A percentile compares a stretch with the other conserved stretches of the same genome.
phyloP scores from a whole-genome alignment of 1,140 invertebrate species.

The Panulirus ornatus region DNA sequence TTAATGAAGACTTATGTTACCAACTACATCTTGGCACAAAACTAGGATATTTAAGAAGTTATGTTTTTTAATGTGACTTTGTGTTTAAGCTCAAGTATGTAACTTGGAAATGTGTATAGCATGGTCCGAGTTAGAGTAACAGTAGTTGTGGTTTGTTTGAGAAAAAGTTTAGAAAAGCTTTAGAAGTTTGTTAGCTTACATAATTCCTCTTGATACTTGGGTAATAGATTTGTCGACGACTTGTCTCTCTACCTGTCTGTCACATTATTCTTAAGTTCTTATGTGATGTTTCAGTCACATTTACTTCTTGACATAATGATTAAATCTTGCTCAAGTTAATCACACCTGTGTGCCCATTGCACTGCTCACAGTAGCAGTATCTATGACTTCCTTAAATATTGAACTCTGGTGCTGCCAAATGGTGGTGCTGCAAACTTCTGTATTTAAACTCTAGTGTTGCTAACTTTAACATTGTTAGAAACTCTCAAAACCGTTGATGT shows the following conservation, averaged over 20 bases:
- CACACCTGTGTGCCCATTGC: constrained; percentile 18
- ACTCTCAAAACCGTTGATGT: constrained; percentile 9
- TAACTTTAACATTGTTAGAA: neutral
- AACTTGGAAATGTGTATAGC: neutral
- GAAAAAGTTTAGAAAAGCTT: neutral
- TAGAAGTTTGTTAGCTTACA: neutral
- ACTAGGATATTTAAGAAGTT: constrained; percentile 43
- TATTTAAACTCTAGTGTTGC: neutral
- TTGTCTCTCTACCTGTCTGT: constrained; percentile 33
- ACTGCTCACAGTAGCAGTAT: neutral
- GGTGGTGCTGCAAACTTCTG: neutral
- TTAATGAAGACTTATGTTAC: constrained; percentile 59
- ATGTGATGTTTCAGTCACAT: constrained; percentile 46
- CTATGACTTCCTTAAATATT: neutral
- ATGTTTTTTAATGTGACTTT: constrained; percentile 6
- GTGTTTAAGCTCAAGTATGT: constrained; percentile 48
- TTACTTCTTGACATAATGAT: constrained; percentile 41
- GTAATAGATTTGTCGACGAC: constrained; percentile 26
- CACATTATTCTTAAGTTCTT: constrained; percentile 12
- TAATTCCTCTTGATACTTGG: constrained; percentile 27
- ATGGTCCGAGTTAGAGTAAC: neutral
- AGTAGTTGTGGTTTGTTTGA: neutral
- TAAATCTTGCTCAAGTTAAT: constrained; percentile 55
- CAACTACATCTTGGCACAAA: constrained; percentile 60
- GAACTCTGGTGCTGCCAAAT: neutral